Evolutionary conservation across 2,113 vertebrate species (phyloP), one percentile per base, ranked within the genome.

Genomic region (Notothenia coriiceps): DNA sequence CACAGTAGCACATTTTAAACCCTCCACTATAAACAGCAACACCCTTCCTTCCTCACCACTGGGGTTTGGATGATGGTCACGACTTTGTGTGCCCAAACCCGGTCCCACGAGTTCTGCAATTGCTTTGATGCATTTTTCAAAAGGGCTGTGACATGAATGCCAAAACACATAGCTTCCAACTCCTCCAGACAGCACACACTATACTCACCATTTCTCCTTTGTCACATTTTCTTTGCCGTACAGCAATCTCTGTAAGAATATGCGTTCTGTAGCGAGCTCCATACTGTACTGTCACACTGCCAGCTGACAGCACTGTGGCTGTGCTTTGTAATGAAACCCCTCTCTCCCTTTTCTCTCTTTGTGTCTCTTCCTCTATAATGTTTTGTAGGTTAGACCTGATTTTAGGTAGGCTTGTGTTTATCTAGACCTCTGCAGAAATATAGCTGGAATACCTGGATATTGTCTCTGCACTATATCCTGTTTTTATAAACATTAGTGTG

Each of bases 91-190:
- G 88, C 87, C 88, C 88, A 89, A 89, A 89, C 81, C 43, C 44
- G 51, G 77, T 92, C 88, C 87, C 85, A 51, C 33, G 77, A 82
- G 87, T 85, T 91, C 85, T 83, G 67, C 80, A 55, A 79, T 89
- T 84, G 87, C 93, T 93, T 93, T 94, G 93, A 94, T 94, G 91
- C 93, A 93, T 94, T 92, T 94, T 93, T 94, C 83, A 93, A 90
- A 93, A 89, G 85, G 88, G 60, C 84, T 90, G 84, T 92, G 92
- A 92, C 90, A 89, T 68, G 83, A 90, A 91, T 92, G 87, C 87
- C 89, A 91, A 91, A 87, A 85, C 77, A 63, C 70, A 80, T n/a
- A 69, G 82, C 68, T 82, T 84, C 82, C 80, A 86, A 56, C 88
- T 90, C 82, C 88, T 89, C 74, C 87, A 88, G 73, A 86, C 77